Evolutionary conservation across 1,140 invertebrate genomes (phyloP), one percentile per base, ranked within the genome.

Genomic region (Euborellia annulipes): DNA sequence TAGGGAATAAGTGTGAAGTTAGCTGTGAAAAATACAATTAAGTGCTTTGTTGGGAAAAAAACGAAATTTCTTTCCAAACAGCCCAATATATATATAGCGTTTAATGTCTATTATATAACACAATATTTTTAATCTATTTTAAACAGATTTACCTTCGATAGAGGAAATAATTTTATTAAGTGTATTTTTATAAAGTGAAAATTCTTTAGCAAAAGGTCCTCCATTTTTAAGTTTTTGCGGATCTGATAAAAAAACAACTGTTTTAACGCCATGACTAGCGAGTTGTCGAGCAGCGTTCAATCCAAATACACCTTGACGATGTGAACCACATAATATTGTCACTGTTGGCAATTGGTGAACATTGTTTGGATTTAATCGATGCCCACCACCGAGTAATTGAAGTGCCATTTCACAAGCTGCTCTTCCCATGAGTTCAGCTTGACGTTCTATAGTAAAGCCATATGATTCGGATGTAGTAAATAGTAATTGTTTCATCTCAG

Each of bases 271-370:
- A 57, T 91, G 86, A 55, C 81, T 79, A 16, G 82, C 76, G 37
- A 92, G 68, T 56, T 89, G 82, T 16, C 88, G 71, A 44, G 83
- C 83, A 49, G 81, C 76, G 39, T 80, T 74, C 7, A 81, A 75
- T 43, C 80, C 82, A 32, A 79, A 72, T 17, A 82, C 85, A 50
- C 84, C 83, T 36, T 65, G 62, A 23, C 69, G 60, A 55, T 82
- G 74, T 3, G 73, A 65, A 3, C 79, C 83, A 62, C 80, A 84
- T 2, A 89, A 60, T 2, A 84, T 70, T 17, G 81, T 76, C 16
- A 88, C 80, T 11, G 72, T 75, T 17, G 85, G 85, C 65, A 75
- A 73, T 57, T 88, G 85, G 57, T 89, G 85, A 14, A 71, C 70
- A 59, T 88, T 89, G 46, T 78, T 73, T n/a, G 82, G 83, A 54